phyloP scores from a whole-genome alignment of 2,797 vertebrate species.

The Peromyscus aztecus region DNA sequence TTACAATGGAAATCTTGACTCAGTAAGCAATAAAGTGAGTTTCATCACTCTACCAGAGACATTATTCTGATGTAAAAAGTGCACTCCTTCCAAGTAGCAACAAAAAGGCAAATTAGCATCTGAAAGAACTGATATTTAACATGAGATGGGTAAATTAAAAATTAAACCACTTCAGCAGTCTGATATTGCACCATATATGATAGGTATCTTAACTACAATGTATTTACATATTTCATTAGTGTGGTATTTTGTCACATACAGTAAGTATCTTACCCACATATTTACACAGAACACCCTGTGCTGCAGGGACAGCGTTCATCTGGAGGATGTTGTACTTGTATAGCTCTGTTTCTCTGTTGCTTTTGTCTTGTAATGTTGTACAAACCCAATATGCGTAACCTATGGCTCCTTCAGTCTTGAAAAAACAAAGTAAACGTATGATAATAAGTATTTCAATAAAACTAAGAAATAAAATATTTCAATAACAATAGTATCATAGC shows the following conservation, averaged over 20 bases:
- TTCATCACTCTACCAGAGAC: conserved; percentile 23
- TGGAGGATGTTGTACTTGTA: conserved; percentile 97
- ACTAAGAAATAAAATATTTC: conserved; percentile 50
- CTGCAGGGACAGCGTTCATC: conserved; percentile 97
- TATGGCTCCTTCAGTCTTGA: conserved; percentile 95
- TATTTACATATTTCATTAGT: conserved; percentile 91
- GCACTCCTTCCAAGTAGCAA: not conserved
- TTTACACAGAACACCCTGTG: conserved; percentile 95
- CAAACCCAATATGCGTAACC: conserved; percentile 98
- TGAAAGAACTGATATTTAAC: conserved; percentile 32
- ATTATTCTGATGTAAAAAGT: conserved; percentile 35
- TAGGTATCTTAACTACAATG: conserved; percentile 88
- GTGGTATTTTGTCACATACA: not conserved
- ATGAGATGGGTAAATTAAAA: conserved; percentile 43
- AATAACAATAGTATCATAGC: not conserved
- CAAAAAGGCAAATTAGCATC: not conserved
- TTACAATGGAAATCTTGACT: not conserved
- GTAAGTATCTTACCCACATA: conserved; percentile 92
- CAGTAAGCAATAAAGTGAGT: not conserved
- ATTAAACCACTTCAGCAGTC: conserved; percentile 27
- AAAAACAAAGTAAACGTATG: conserved; percentile 30
- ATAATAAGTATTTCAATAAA: conserved; percentile 59
- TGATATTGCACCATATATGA: not conserved
- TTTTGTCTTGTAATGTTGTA: conserved; percentile 95
- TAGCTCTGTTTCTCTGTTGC: conserved; percentile 94